A percentile compares a stretch with the other conserved stretches of the same genome.
phyloP scores from a whole-genome alignment of 2,113 vertebrate genomes.

The Lophotis ruficrista region DNA sequence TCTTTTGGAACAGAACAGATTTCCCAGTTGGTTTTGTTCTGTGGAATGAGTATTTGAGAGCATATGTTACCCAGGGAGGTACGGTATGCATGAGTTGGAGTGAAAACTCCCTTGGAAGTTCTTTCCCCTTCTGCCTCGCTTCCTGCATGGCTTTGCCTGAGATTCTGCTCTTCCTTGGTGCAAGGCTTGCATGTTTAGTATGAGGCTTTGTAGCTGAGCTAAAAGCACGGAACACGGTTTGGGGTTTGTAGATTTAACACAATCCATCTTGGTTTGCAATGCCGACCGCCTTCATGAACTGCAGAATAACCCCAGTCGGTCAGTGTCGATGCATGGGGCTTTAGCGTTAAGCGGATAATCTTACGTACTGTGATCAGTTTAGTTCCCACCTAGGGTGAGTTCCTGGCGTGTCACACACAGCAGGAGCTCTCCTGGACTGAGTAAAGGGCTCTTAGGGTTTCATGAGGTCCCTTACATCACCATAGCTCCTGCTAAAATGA shows the following conservation, averaged over 20 bases:
- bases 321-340: neutral
- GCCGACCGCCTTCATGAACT: neutral
- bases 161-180: neutral
- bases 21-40: neutral
- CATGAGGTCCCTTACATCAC: neutral
- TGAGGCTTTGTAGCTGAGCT: neutral
- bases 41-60: neutral
- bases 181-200: neutral
- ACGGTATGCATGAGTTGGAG: neutral
- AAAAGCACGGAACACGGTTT: neutral
- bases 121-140: neutral
- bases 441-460: neutral
- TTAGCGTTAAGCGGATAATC: neutral
- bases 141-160: neutral
- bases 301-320: no score
- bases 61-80: neutral
- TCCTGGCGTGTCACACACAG: neutral
- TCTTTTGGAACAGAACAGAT: neutral
- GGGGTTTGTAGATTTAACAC: rapidly evolving
- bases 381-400: neutral
- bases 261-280: neutral
- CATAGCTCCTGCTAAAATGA: neutral
- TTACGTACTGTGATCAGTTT: neutral
- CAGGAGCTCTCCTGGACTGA: neutral
- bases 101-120: neutral